These are phyloP conservation scores for Perca schrenkii DNA, from an alignment of 2,113 vertebrate species.

Conservation along the genomic window DNA sequence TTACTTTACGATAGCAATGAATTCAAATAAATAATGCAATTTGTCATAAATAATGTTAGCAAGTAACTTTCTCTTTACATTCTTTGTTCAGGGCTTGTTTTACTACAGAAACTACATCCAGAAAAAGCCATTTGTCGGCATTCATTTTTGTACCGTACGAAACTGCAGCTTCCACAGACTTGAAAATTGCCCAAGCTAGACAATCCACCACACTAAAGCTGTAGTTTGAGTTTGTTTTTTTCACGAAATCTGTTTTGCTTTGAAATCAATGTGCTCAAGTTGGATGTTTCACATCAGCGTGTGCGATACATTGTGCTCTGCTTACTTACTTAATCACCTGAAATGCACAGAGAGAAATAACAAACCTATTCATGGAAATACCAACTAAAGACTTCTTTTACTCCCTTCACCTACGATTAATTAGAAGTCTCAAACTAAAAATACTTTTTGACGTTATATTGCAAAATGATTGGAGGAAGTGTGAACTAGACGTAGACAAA, in stretches of 20 bases:
- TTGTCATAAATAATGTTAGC: conserved; percentile 8
- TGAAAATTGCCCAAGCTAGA: conserved; percentile 19
- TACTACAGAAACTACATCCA: not conserved
- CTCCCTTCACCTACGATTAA: not conserved
- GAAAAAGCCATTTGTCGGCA: conserved; percentile 39
- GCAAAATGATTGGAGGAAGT: not conserved
- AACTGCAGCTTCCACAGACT: conserved; percentile 33
- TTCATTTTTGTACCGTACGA: conserved; percentile 24
- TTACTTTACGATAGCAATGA: conserved; percentile 7
- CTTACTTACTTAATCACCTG: conserved; percentile 22
- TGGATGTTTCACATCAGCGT: conserved; percentile 14
- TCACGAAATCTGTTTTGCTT: conserved; percentile 42
- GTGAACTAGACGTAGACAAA: not conserved
- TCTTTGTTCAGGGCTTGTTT: conserved; percentile 27
- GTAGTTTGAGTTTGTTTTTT: conserved; percentile 41
- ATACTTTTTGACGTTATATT: not conserved
- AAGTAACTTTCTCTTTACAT: not conserved
- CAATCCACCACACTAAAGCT: conserved; percentile 52
- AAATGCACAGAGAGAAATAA: conserved; percentile 22
- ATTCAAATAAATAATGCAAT: conserved; percentile 3
- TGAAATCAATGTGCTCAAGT: conserved; percentile 40
- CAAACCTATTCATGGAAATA: not conserved
- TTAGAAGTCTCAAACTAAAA: not conserved
- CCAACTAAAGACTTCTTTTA: not conserved
- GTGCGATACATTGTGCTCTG: conserved; percentile 2